Base-by-base conservation (phyloP, 2,113 vertebrate genomes). In the Smithornis capensis region DNA sequence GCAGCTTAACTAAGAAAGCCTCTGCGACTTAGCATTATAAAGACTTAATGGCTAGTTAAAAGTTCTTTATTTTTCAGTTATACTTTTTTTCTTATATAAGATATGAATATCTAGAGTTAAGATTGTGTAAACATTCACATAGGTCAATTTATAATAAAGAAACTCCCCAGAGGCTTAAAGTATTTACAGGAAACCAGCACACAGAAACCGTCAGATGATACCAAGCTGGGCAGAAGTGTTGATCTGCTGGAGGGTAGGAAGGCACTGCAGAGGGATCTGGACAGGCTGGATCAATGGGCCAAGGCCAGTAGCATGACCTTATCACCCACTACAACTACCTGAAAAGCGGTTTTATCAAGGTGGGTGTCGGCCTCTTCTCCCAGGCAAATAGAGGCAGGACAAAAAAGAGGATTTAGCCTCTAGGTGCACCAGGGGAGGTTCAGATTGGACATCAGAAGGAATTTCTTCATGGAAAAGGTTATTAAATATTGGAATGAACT, bases 291-390 rank as follows among this genome's bases (percentile, higher is more conserved):
- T 60, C 35, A 27, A 18, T 37, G 57, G 59, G 24, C 35, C 9
- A 7, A 60, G n/a, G 35, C 23, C 35, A 38, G 8, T 27, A 35
- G 35, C 27, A 38, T 28, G 16, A 53, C 3, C 6, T 40, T 21
- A 25, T 7, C 53, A 38, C 7, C 25, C 16, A 5, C 45, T 21
- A 53, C 28, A 45, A 68, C 11, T 53, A 29, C 10, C 38, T n/a
- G 33, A 52, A 49, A 67, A 59, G 27, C 2, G 1, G 15, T 21
- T 19, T 15, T 29, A 53, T 0, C 0, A 21, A 55, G 16, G 29
- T 22, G 29, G n/a, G 19, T 8, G 3, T 59, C 0, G 0, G 10
- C 21, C 19, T 68, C 47, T 53, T 21, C n/a, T 68, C 38, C 13
- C 17, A 18, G 21, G 38, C 40, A 75, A 10, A 45, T 27, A 40